A percentile compares a stretch with the other conserved stretches of the same genome.
Conservation (phyloP, 2,797 vertebrate genomes). For the Selene dorsalis region DNA sequence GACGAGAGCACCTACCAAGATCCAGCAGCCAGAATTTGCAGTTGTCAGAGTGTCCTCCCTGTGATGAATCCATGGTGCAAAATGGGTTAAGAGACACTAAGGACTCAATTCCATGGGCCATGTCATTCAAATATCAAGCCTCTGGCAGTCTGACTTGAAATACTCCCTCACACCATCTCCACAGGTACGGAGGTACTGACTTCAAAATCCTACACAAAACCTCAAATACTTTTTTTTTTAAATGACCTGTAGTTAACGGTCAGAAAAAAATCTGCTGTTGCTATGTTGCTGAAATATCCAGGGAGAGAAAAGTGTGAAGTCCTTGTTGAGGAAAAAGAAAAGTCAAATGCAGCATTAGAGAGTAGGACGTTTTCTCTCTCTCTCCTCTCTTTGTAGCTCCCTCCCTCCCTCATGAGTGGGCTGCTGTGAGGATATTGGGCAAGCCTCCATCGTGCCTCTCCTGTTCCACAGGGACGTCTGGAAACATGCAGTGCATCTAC, state of each 20-base stretch:
- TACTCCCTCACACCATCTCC: constrained; percentile 59
- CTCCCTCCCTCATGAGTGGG: constrained; percentile 70
- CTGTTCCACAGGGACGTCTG: constrained; percentile 76
- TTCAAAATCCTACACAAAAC: constrained; percentile 16
- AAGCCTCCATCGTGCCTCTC: constrained; percentile 77
- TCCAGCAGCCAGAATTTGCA: constrained; percentile 88
- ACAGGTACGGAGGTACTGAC: not conserved
- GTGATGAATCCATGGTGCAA: constrained; percentile 79
- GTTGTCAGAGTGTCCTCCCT: constrained; percentile 76
- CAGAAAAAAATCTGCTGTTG: constrained; percentile 10
- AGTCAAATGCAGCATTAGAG: constrained; percentile 71
- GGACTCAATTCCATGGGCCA: constrained; percentile 83
- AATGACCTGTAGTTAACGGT: not conserved
- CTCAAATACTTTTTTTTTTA: not conserved
- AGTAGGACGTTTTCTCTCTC: constrained; percentile 67
- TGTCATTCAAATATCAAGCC: constrained; percentile 49
- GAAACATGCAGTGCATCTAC: constrained; percentile 78
- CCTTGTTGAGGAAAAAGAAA: constrained; percentile 53
- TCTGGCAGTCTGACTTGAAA: constrained; percentile 19
- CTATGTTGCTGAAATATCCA: constrained; percentile 32
- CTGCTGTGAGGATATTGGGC: constrained; percentile 79
- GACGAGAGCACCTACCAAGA: constrained; percentile 78
- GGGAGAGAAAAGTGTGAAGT: constrained; percentile 44
- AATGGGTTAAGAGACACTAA: constrained; percentile 78
- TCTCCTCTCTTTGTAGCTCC: constrained; percentile 58